Conservation (phyloP, 37 sponge, comb jelly and placozoan species). For the Crambe crambe region DNA sequence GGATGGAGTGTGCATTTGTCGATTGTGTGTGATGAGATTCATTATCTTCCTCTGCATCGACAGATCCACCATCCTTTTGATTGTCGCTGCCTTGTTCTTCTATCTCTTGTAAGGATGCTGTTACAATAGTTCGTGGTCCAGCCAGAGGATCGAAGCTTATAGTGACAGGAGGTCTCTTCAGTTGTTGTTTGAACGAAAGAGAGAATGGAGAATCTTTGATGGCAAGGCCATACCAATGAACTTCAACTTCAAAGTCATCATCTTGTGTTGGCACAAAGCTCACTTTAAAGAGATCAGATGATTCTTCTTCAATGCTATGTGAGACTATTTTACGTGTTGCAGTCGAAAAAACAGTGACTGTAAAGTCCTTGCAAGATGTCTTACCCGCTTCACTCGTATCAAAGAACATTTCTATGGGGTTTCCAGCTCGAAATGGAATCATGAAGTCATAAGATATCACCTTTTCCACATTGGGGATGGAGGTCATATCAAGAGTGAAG, state of each 20-base stretch:
- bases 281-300: slow-evolving; percentile 27
- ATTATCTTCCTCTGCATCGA: background rate
- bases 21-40: too few relatives aligned
- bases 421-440: slow-evolving; percentile 22
- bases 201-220: slow-evolving; percentile 58
- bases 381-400: slow-evolving; percentile 67
- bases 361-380: slow-evolving; percentile 45
- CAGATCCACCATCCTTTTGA: too few relatives aligned
- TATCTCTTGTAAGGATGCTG: slow-evolving; percentile 24
- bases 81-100: too few relatives aligned
- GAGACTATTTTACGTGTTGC: background rate
- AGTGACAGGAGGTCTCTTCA: slow-evolving; percentile 34
- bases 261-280: slow-evolving; percentile 39
- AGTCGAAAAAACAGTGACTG: slow-evolving; percentile 14
- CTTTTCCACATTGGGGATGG: too few relatives aligned
- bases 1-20: too few relatives aligned
- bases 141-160: slow-evolving; percentile 50
- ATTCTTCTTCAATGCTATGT: slow-evolving; percentile 21
- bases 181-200: slow-evolving; percentile 39
- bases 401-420: slow-evolving; percentile 62
- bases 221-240: slow-evolving; percentile 38
- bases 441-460: too few relatives aligned
- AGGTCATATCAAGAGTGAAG: too few relatives aligned
- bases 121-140: slow-evolving; percentile 13
- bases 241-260: slow-evolving; percentile 35